Evolutionary conservation across 2,113 vertebrate genomes (phyloP).

Genomic region (Megaceryle maxima): DNA sequence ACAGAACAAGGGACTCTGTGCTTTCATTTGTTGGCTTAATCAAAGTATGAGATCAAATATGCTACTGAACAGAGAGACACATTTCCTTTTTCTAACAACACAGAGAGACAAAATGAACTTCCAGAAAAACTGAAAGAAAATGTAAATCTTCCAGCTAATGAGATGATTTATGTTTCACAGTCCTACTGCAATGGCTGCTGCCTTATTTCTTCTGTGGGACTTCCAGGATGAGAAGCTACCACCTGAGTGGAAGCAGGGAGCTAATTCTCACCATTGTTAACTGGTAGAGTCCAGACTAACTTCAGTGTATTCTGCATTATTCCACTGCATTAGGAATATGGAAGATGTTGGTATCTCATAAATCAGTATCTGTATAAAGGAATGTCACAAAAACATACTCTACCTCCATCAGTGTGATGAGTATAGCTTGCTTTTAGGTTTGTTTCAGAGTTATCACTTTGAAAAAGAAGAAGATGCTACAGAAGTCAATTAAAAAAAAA

Average conservation of each 20-base stretch:
- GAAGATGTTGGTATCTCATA: background rate
- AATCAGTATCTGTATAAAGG: background rate
- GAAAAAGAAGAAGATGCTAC: background rate
- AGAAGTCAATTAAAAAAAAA: background rate
- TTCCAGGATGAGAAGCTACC: background rate
- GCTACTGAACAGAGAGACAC: background rate
- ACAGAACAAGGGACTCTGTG: background rate
- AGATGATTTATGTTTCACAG: background rate
- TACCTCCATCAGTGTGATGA: background rate
- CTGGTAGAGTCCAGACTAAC: background rate
- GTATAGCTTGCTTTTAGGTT: background rate
- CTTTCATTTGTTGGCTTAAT: background rate
- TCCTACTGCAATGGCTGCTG: background rate
- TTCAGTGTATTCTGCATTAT: background rate
- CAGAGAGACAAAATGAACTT: background rate
- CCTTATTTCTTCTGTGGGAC: background rate
- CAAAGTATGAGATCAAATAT: rapidly evolving
- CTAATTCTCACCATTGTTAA: rapidly evolving
- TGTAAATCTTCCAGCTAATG: background rate
- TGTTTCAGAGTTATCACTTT: background rate
- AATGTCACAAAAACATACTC: background rate
- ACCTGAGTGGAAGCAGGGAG: background rate
- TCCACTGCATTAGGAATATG: background rate
- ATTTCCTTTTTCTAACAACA: background rate
- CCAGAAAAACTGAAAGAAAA: background rate